Evolutionary conservation across 2,888 invertebrate species (phyloP), one percentile per base, ranked within the genome.

Genomic region (Panzeria rudis): DNA sequence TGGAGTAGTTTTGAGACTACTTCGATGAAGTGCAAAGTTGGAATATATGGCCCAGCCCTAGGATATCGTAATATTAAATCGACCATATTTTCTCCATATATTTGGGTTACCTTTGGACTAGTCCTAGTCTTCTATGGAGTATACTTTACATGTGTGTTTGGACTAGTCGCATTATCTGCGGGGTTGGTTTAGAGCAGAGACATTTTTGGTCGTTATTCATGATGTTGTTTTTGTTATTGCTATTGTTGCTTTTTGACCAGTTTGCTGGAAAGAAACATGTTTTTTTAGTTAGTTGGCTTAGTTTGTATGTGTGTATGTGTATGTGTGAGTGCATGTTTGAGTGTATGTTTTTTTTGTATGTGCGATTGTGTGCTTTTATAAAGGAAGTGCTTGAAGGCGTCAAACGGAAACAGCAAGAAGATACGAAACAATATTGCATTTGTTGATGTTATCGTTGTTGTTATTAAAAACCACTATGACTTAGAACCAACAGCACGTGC

Each of bases 401-500:
- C 64, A 50, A 80, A 50, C 71, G 68, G 71, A 62, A 78, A 61
- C 50, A 73, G 47, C 73, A 69, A 41, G 59, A 66, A 41, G 71
- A 38, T 35, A 23, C 13, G 8, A 23, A 54, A 50, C 71, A 71
- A 54, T 66, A 71, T 76, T 80, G 84, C 59, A 52, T 32, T 75
- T 69, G 17, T 47, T 8, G 9, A 44, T 20, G 35, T 35, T 52
- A n/a, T 62, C 11, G 47, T 62, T 15, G 56, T 75, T 78, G 20
- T 29, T 52, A 25, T 61, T 69, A 20, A 62, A 61, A 71, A n/a
- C 56, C 64, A 29, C 38, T 29, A 61, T 69, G 78, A 79, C 69
- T 85, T 78, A 52, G 64, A 71, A 54, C 54, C 66, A 23, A 52
- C 52, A 82, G 75, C 52, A 85, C 78, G 75, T 85, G 78, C 75